Evolutionary conservation across 2,888 invertebrate species (phyloP), one percentile per base, ranked within the genome.

Genomic region (Oeneis ivallda): DNA sequence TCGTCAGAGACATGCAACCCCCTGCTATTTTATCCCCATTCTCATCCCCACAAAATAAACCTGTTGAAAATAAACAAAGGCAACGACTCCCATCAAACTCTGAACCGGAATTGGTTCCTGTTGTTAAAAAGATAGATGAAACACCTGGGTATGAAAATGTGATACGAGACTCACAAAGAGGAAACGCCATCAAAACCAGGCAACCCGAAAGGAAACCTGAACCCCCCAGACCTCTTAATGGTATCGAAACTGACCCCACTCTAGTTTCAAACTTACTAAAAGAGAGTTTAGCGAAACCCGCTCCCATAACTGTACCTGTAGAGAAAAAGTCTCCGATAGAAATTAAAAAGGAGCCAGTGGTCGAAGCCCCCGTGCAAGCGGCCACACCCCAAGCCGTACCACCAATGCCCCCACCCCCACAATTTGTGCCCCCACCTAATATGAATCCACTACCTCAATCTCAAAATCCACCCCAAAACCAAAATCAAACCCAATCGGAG

Each of bases 221-320:
- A 9, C 10, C 74, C 8, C 6, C 74, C 17, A 78, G 92, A 53
- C 70, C 88, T 0, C 72, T 94, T 0, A 95, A 95, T 74, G 95
- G 95, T 8, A 94, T 95, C 11, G 95, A 95, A 83, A 95, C 95
- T 0, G 95, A 95, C 75, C 95, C 95, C 0, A 94, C 94, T 8
- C 74, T 95, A 74, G 95, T 95, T 34, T 94, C 95, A n/a, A 94
- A 93, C 75, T 82, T 95, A 50, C 82, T 95, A 1, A 95, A 95
- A 77, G 95, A 95, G 71, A 93, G 93, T 69, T 79, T 94, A 58
- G 93, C 92, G 0, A 89, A 89, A 70, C 91, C 92, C 0, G 87
- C 78, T 0, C 91, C 92, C 1, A 92, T 90, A 66, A 87, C 85
- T 1, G 92, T 85, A 26, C 86, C 86, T 0, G 86, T 82, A 1